Evolutionary conservation across 1,140 invertebrate species (phyloP), one percentile per base, ranked within the genome.

Genomic region (Schlechtendalia chinensis): DNA sequence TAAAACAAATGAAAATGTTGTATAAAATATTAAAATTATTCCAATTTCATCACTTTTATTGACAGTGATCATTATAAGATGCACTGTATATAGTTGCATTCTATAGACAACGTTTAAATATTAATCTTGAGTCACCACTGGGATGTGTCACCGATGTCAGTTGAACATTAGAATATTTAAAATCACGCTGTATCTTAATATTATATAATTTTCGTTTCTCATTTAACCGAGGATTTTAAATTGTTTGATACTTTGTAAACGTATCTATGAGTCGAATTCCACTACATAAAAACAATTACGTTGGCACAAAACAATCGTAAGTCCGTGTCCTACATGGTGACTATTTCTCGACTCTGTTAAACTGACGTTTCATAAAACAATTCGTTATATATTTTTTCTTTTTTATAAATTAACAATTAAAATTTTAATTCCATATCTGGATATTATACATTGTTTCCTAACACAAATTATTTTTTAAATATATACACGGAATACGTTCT

Each of bases 91-190:
- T 27, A 16, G 6, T 32, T 32, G 29, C 19, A n/a, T 65, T 17
- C 17, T 0, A n/a, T 19, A 17, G 17, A 10, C 58, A 0, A 39
- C 29, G 8, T 19, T 27, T 32, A 32, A 32, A 63, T 32, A 63
- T 63, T 63, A 32, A 63, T 29, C 19, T n/a, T 32, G 11, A 65
- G 19, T 17, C 10, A 32, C 32, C 29, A 4, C 10, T n/a, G 61
- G 61, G 24, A n/a, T n/a, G n/a, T n/a, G n/a, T n/a, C n/a, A n/a
- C 32, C 19, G 19, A 65, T 65, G 29, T 32, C 29, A 65, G 17
- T 65, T 29, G 29, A 65, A 65, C 29, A 39, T 65, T 65, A 65
- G 32, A 65, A 65, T 65, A 65, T 65, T 65, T 65, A 65, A 65
- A 65, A 65, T 16, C 61, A 65, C 61, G 27, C 32, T 65, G 61